A percentile compares a stretch with the other conserved stretches of the same genome.
Evolutionary conservation across 2,797 vertebrate species (phyloP).

Genomic region (Urophycis tenuis): DNA sequence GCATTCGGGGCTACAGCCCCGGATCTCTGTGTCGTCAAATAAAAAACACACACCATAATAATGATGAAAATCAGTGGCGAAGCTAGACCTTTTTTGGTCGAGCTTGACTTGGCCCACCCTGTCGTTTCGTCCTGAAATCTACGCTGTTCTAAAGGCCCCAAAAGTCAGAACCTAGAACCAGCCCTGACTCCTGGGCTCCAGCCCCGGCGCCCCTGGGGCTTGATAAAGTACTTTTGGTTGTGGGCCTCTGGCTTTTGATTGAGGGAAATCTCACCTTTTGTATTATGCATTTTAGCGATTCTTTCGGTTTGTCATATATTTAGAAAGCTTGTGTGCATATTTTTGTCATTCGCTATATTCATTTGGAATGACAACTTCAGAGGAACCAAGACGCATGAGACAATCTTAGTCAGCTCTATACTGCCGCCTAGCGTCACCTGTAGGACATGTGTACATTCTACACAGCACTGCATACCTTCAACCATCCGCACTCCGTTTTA

Average conservation of each 20-base stretch:
- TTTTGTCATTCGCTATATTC: not conserved
- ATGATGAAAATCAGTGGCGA: too few species aligned
- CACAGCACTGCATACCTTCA: not conserved
- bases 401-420: slow-evolving; percentile 26
- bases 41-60: too few species aligned
- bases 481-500: slow-evolving; percentile 4
- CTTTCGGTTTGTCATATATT: not conserved
- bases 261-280: not conserved
- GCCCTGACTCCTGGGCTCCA: too few species aligned
- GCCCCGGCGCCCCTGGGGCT: too few species aligned
- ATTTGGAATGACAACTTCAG: not conserved
- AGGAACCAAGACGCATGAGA: slow-evolving; percentile 18
- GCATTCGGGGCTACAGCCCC: too few species aligned
- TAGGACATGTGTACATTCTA: slow-evolving; percentile 14
- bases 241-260: not conserved
- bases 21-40: too few species aligned
- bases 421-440: slow-evolving; percentile 50
- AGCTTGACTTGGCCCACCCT: too few species aligned
- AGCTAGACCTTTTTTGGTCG: too few species aligned
- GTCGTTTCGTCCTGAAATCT: too few species aligned
- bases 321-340: not conserved
- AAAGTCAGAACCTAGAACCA: too few species aligned
- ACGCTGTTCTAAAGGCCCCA: too few species aligned
- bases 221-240: not conserved
- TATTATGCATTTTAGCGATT: not conserved